phyloP scores from a whole-genome alignment of 1,140 invertebrate species.

The Anastrepha ludens region DNA sequence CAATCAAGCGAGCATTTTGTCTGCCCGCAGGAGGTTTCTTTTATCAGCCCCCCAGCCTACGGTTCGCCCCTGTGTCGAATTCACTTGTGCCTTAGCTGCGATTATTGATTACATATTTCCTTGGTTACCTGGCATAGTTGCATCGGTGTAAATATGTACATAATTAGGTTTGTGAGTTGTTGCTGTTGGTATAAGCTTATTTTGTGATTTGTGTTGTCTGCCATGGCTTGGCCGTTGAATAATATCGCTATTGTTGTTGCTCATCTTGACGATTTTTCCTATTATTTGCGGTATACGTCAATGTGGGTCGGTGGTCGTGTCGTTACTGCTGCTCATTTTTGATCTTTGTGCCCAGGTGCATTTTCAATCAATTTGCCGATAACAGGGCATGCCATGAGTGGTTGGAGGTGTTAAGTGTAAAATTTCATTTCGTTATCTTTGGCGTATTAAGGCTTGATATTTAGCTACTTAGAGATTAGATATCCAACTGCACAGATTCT shows the following conservation, averaged over 20 bases:
- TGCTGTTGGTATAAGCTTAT: slow-evolving; percentile 21
- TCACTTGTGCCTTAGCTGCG: background rate
- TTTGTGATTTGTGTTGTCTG: slow-evolving; percentile 33
- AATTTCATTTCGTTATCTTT: slow-evolving; percentile 2
- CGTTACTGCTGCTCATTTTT: background rate
- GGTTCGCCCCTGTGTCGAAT: background rate
- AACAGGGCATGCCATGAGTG: background rate
- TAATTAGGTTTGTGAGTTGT: slow-evolving; percentile 39
- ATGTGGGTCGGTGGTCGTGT: background rate
- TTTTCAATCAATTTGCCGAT: slow-evolving; percentile 27
- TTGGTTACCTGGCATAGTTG: background rate
- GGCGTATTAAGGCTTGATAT: background rate
- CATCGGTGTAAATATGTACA: background rate
- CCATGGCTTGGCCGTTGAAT: background rate
- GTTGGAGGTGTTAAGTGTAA: slow-evolving; percentile 21
- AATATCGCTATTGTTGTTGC: background rate
- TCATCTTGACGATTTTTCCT: background rate
- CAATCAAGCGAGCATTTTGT: background rate
- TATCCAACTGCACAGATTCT: background rate
- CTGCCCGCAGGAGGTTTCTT: slow-evolving; percentile 20
- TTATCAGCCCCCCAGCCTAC: background rate
- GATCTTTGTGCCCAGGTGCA: slow-evolving; percentile 13
- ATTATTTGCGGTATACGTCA: background rate
- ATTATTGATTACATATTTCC: slow-evolving; percentile 37
- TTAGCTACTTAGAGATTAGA: background rate